Base-by-base conservation (phyloP, 1,140 invertebrate species). In the Drosophila ficusphila region DNA sequence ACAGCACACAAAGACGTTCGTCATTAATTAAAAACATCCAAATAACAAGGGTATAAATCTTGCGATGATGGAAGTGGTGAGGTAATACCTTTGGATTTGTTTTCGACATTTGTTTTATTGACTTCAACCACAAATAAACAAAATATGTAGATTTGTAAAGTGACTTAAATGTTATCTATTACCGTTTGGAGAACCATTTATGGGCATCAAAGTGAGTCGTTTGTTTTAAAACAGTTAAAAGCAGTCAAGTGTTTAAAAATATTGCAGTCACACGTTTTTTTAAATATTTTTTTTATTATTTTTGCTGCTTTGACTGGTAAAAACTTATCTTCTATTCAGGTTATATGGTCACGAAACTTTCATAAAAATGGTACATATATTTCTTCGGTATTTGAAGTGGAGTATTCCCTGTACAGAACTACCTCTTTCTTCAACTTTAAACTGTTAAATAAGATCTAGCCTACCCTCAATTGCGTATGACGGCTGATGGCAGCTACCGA, bases 401-500 rank as follows among this genome's bases (percentile, higher is more conserved):
- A 23, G 23, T 23, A 3, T 23, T 23, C 23, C 23, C 23, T 23
- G 23, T n/a, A n/a, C 2, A 5, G 23, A 23, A 5, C 5, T 23
- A 23, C 5, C 5, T 23, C 2, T 12, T 19, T 6, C 12, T 14
- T 23, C 3, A 29, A 60, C 42, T 18, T n/a, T 9, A 3, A 23
- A 23, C 7, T 27, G 12, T 44, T 14, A 16, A 31, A 38, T 56
- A 48, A 16, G 12, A 36, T 60, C 16, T 27, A 12, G 27, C 16
- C 27, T 12, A 47, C 27, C 44, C 65, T 23, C 56, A 72, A 72
- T 72, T 72, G 54, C 33, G 54, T 60, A 44, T 9, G 33, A 12
- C 25, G n/a, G 21, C 31, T 27, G 76, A 56, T 71, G 71, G 19
- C 71, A 36, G 41, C 42, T 18, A 16, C 29, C 51, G 65, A 76